A percentile compares a stretch with the other conserved stretches of the same genome.
Evolutionary conservation across 2,113 vertebrate species (phyloP).

Genomic region (Bothrops jararaca): DNA sequence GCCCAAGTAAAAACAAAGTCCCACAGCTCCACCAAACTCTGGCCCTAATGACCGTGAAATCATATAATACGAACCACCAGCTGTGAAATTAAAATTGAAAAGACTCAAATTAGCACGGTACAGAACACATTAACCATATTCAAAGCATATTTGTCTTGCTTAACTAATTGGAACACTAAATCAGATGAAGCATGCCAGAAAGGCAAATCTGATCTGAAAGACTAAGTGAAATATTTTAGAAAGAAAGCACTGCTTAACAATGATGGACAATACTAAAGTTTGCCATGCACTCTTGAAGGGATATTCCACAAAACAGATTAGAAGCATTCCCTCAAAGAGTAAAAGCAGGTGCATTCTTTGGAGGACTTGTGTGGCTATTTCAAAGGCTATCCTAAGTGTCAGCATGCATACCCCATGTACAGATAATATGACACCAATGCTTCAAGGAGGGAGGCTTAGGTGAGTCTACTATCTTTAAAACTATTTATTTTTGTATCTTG

Average conservation of each 20-base stretch:
- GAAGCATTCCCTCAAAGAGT: not conserved
- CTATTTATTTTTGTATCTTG: not conserved
- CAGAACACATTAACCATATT: not conserved
- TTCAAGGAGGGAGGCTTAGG: not conserved
- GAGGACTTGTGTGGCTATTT: not conserved
- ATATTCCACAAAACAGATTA: not conserved
- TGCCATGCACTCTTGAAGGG: not conserved
- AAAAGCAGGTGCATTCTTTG: not conserved
- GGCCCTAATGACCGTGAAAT: constrained; percentile 95
- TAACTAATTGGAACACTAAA: not conserved
- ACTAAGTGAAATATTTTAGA: not conserved
- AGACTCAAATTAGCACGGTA: not conserved
- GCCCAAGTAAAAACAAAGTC: constrained; percentile 97
- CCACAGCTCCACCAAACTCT: constrained; percentile 96
- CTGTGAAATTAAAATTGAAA: constrained; percentile 65
- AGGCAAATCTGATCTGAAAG: not conserved
- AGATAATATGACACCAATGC: not conserved
- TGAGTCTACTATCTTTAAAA: not conserved
- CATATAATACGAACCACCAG: constrained; percentile 99
- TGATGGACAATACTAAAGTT: not conserved
- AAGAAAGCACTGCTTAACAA: not conserved
- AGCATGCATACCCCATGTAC: not conserved
- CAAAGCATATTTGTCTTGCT: not conserved
- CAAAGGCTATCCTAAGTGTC: not conserved
- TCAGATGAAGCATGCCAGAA: not conserved